phyloP scores from a whole-genome alignment of 2,797 vertebrate species.

The Chrysocyon brachyurus region DNA sequence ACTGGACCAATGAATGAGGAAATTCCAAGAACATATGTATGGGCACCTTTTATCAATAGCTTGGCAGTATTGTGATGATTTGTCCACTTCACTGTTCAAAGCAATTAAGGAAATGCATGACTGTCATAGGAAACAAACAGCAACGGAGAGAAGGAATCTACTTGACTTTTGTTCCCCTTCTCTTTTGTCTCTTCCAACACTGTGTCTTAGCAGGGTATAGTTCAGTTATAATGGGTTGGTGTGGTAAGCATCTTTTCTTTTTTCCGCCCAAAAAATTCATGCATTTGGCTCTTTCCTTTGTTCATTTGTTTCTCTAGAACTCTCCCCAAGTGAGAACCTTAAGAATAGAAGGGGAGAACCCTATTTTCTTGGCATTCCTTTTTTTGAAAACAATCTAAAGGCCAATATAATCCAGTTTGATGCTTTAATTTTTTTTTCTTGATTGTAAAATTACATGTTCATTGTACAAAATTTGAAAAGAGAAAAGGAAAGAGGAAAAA shows the following conservation, averaged over 20 bases:
- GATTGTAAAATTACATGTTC: background rate
- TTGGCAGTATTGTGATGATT: background rate
- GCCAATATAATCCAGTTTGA: background rate
- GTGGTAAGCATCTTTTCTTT: background rate
- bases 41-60: background rate
- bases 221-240: background rate
- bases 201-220: background rate
- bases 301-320: background rate
- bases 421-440: background rate
- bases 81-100: background rate
- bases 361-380: background rate
- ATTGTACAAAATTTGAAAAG: background rate
- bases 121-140: background rate
- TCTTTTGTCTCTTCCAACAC: too few relatives aligned
- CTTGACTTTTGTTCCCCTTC: background rate
- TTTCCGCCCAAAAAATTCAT: background rate
- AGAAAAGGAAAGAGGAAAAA: background rate
- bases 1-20: background rate
- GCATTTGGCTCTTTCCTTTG: background rate
- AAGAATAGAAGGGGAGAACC: background rate
- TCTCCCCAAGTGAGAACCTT: background rate
- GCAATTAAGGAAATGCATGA: background rate
- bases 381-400: constrained; percentile 46
- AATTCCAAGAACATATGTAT: background rate
- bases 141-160: background rate